A percentile compares a stretch with the other conserved stretches of the same genome.
These are phyloP conservation scores for Sycophaga agraensis DNA, from an alignment of 1,140 invertebrate genomes.

Conservation along the genomic window DNA sequence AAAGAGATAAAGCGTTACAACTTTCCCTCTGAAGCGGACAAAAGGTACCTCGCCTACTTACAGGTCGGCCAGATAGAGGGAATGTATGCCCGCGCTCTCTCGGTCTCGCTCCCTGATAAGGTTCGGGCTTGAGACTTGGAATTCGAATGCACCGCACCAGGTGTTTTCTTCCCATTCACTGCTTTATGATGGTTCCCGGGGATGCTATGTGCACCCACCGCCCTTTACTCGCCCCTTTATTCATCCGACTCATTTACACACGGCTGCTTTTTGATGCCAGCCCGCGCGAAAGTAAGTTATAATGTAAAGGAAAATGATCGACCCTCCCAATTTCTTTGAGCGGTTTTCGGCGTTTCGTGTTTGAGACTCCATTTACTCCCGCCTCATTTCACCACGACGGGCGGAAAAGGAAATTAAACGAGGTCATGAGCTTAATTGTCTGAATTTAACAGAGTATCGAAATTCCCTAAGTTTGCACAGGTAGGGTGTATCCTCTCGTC, in stretches of 20 bases:
- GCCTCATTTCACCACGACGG: not conserved
- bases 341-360: conserved; percentile 2
- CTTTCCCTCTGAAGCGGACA: conserved; percentile 43
- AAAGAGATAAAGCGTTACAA: conserved; percentile 41
- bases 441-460: no score
- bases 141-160: conserved; percentile 1
- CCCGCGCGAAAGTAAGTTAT: not conserved
- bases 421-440: conserved; percentile 10
- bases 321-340: not conserved
- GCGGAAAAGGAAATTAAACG: not conserved
- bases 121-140: not conserved
- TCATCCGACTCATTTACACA: not conserved
- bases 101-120: not conserved
- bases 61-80: no score
- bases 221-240: not conserved
- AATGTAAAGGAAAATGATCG: not conserved
- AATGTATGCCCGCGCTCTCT: not conserved
- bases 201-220: not conserved
- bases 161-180: conserved; percentile 20
- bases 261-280: not conserved
- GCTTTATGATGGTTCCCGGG: conserved; percentile 2
- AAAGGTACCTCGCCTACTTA: conserved; percentile 35
- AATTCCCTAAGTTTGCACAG: no score
- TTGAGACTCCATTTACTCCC: not conserved
- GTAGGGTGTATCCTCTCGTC: no score